Evolutionary conservation across 2,113 vertebrate species (phyloP).

Genomic region (Nansenia antarctica): DNA sequence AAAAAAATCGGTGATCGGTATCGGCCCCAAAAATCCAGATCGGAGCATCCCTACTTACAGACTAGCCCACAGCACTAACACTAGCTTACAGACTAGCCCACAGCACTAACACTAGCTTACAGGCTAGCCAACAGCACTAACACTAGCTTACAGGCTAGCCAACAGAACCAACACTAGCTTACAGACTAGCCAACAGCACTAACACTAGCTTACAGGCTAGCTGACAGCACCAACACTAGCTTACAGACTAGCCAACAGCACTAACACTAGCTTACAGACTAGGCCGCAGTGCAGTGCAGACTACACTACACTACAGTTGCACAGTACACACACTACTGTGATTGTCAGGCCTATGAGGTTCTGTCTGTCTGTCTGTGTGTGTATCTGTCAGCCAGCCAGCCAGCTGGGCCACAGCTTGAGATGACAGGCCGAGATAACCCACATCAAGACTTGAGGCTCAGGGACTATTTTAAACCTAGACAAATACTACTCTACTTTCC

Average conservation of each 20-base stretch:
- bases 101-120: no score
- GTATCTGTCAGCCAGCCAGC: not conserved
- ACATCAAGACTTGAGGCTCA: conserved; percentile 36
- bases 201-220: conserved; percentile 38
- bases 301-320: conserved; percentile 21
- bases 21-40: no score
- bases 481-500: not conserved
- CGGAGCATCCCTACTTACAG: no score
- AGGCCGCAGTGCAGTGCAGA: conserved; percentile 35
- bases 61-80: no score
- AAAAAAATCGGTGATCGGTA: no score
- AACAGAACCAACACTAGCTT: no score
- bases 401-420: conserved; percentile 22
- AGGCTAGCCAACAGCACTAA: no score
- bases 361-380: not conserved
- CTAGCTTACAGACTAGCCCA: no score
- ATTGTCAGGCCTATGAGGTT: not conserved
- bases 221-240: conserved; percentile 27
- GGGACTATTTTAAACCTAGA: not conserved
- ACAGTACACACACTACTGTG: conserved; percentile 18
- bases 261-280: no score
- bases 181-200: no score
- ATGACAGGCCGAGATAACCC: conserved; percentile 23
- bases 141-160: no score
- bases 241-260: no score